Evolutionary conservation across 2,797 vertebrate species (phyloP).

Genomic region (Neoniphon sammara): DNA sequence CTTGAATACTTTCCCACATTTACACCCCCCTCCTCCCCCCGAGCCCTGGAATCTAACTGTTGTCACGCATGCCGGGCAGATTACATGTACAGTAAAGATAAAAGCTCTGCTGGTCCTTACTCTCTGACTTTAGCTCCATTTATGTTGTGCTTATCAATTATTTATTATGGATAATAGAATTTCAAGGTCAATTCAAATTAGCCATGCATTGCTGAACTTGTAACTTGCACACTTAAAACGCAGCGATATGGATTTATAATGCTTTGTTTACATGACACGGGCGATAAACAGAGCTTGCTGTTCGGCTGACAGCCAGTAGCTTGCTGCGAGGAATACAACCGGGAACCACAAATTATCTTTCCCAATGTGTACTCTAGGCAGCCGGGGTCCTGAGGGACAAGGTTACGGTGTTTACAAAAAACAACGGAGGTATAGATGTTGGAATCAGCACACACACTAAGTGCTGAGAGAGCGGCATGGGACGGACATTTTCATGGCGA

Average conservation of each 20-base stretch:
- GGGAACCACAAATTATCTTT: slow-evolving; percentile 60
- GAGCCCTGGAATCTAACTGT: slow-evolving; percentile 56
- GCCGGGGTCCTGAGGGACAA: slow-evolving; percentile 57
- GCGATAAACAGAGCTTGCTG: slow-evolving; percentile 31
- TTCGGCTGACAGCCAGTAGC: slow-evolving; percentile 28
- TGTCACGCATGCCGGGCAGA: slow-evolving; percentile 58
- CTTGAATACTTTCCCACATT: slow-evolving; percentile 77
- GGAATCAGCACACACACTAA: slow-evolving; percentile 51
- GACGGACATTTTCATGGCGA: slow-evolving; percentile 44
- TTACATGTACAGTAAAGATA: slow-evolving; percentile 51
- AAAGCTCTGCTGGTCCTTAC: slow-evolving; percentile 59
- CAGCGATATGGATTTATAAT: slow-evolving; percentile 19
- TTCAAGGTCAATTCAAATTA: slow-evolving; percentile 26
- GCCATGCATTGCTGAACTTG: slow-evolving; percentile 19
- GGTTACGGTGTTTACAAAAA: slow-evolving; percentile 62
- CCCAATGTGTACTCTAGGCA: slow-evolving; percentile 48
- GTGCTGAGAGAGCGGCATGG: slow-evolving; percentile 66
- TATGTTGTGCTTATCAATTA: slow-evolving; percentile 34
- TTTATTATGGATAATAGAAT: slow-evolving; percentile 28
- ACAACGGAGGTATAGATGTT: slow-evolving; percentile 17
- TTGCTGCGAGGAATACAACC: slow-evolving; percentile 30
- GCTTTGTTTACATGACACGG: slow-evolving; percentile 51
- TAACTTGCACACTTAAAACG: slow-evolving; percentile 1
- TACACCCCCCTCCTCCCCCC: slow-evolving; percentile 48
- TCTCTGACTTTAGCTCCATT: slow-evolving; percentile 52